Evolutionary conservation across 2,797 vertebrate species (phyloP), one percentile per base, ranked within the genome.

Genomic region (Gila robusta): DNA sequence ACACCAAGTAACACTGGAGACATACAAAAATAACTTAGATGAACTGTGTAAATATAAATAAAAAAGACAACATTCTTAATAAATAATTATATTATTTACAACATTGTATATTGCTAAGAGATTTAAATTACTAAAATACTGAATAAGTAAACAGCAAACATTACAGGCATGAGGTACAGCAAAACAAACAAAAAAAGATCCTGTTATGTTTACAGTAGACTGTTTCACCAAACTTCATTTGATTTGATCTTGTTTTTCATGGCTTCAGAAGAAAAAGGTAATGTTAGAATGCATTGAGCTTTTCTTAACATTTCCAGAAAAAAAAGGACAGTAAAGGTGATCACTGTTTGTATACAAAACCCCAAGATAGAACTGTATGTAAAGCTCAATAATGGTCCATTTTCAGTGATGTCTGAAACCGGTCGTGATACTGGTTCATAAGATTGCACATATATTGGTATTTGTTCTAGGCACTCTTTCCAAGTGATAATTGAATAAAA

Each of bases 31-130:
- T 97, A 97, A 97, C 95, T 97, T 97, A 97, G 94, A 96, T 96
- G 95, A 95, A 96, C 94, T 94, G 90, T 93, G 96, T 97, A 96
- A 96, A 97, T 97, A 97, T 96, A 97, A 96, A 96, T 97, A 96
- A 96, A 96, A 94, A 94, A 79, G 94, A 96, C 95, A 95, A 96
- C 95, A 95, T 96, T 96, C 94, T 96, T 96, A 97, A 97, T 97
- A 97, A 97, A 97, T 97, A 97, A 97, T 95, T 96, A 94, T 96
- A 96, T 96, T 97, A 97, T 97, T 96, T 97, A 97, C 96, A 97
- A 95, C 96, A 96, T 95, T 95, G 96, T 96, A 96, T 97, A 97
- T 97, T 96, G 96, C 95, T 96, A 95, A 95, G 94, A 96, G 95
- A 96, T 93, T 97, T 97, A 97, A 96, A 96, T 96, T 96, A 96